Conservation (phyloP, 2,888 invertebrate genomes). For the Elgonia sp. region DNA sequence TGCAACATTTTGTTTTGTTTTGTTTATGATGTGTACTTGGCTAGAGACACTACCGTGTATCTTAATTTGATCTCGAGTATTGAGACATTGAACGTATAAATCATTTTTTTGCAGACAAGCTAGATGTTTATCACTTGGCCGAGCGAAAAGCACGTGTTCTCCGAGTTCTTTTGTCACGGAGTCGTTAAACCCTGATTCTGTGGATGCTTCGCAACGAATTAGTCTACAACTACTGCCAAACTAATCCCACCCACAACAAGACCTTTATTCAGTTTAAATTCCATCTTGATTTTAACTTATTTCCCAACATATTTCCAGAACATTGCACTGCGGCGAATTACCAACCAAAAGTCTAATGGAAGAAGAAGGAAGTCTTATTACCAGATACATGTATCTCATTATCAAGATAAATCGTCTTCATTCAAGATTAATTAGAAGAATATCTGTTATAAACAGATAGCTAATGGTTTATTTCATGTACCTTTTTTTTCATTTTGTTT, state of each 20-base stretch:
- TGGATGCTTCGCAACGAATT: conserved; percentile 41
- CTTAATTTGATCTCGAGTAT: neutral
- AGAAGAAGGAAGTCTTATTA: neutral
- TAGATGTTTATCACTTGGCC: conserved; percentile 18
- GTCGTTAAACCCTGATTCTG: conserved; percentile 46
- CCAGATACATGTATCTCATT: no score
- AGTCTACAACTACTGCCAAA: conserved; percentile 46
- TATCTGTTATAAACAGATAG: no score
- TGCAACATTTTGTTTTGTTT: no score
- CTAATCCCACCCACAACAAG: conserved; percentile 49
- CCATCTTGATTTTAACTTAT: conserved; percentile 34
- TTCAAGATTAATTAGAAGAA: neutral
- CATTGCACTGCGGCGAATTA: conserved; percentile 38
- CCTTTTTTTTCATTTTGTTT: no score
- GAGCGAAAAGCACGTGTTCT: conserved; percentile 50
- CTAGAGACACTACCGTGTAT: no score
- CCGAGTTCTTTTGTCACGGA: conserved; percentile 57
- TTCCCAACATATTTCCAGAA: conserved; percentile 42
- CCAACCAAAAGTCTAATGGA: conserved; percentile 24
- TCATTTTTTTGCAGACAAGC: conserved; percentile 18
- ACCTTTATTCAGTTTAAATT: conserved; percentile 60
- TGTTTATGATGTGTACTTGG: no score
- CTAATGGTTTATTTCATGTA: no score
- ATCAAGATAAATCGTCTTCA: neutral
- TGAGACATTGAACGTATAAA: conserved; percentile 6